Evolutionary conservation across 2,888 invertebrate genomes (phyloP), one percentile per base, ranked within the genome.

Genomic region (Cephus runcator): DNA sequence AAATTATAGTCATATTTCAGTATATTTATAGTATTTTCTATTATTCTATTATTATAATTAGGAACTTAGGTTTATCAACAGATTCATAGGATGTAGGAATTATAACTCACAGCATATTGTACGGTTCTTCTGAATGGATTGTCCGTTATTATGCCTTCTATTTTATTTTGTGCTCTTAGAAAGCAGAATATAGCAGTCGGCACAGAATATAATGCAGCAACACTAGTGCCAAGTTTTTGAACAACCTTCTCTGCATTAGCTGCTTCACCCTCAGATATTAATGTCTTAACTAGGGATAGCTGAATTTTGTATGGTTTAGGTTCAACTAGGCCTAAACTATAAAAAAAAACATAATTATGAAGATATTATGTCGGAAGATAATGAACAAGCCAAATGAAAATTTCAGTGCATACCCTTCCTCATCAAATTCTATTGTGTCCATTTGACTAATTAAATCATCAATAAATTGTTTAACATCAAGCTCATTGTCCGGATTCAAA

Each of bases 101-200:
- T 74, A 23, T 34, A 73, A 87, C 84, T 85, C 83, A 91, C 90
- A 12, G 96, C 95, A 89, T 94, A 95, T 84, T 95, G 94, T 69
- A 96, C 91, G 4, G 95, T 93, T 82, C 95, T 92, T 86, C 95
- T 93, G 85, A 95, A 93, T 34, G 92, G 91, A 90, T 94, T 94
- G 15, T 93, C 92, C 73, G 93, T 93, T 92, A 93, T 81, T 73
- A 92, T 92, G 56, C 90, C 92, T 4, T 91, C 89, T 79, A 94
- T 93, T 73, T 92, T 92, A 71, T 91, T 91, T 79, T 92, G 92
- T 9, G 94, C 93, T 83, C 92, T 92, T 36, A 96, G 90, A 87
- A 95, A 96, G 84, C 94, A 94, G 89, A 93, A 96, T 82, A 96
- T 93, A 31, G 96, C 95, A 34, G 95, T 95, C 4, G 96, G 95